These are phyloP conservation scores for Ceyx margarethae DNA, from an alignment of 2,113 vertebrate genomes.

Conservation along the genomic window DNA sequence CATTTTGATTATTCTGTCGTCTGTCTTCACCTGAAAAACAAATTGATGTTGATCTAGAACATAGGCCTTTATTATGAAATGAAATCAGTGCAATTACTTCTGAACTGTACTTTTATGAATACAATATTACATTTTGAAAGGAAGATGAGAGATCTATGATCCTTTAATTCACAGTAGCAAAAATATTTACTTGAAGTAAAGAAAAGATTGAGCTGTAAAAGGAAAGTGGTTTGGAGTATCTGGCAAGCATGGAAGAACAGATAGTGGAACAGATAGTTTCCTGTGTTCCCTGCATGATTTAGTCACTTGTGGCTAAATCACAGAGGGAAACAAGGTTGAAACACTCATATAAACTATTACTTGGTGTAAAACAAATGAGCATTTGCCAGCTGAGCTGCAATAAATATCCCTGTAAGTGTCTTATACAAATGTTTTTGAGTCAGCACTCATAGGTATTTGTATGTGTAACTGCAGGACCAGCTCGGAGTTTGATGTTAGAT, in stretches of 20 bases:
- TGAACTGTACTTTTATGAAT: neutral
- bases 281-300: neutral
- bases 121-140: neutral
- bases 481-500: neutral
- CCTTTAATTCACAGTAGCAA: neutral
- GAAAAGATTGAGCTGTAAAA: neutral
- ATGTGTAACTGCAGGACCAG: neutral
- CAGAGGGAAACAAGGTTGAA: neutral
- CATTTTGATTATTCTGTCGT: conserved; percentile 86
- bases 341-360: neutral
- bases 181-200: neutral
- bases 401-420: neutral
- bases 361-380: neutral
- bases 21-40: conserved; percentile 79
- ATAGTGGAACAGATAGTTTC: neutral
- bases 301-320: neutral
- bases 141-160: neutral
- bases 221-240: neutral
- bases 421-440: neutral
- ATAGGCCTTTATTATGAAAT: neutral
- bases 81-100: neutral
- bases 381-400: neutral
- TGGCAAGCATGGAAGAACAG: neutral
- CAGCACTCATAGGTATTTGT: neutral
- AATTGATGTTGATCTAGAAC: neutral